These are phyloP conservation scores for Lobophora halterata DNA, from an alignment of 2,888 invertebrate species.

Conservation along the genomic window DNA sequence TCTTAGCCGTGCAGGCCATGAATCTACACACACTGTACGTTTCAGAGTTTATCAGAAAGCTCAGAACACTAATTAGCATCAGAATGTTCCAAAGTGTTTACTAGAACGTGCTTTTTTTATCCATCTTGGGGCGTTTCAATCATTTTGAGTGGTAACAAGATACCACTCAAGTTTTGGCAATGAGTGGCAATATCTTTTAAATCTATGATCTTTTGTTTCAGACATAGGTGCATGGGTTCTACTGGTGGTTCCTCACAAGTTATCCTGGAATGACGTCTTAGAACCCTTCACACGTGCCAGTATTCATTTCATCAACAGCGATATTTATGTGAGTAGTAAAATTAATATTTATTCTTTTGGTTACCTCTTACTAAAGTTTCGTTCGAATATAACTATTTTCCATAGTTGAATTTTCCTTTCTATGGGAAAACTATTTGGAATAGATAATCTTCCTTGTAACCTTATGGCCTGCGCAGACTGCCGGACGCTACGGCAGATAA, in stretches of 20 bases:
- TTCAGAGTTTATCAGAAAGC: conserved; percentile 80
- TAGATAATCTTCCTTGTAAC: too few species aligned
- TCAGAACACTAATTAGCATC: too few species aligned
- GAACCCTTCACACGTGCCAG: conserved; percentile 56
- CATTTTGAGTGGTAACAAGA: too few species aligned
- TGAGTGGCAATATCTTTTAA: background rate
- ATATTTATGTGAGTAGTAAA: conserved; percentile 56
- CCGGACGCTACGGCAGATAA: too few species aligned
- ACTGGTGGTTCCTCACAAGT: conserved; percentile 50
- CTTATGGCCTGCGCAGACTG: too few species aligned
- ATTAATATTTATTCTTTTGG: too few species aligned
- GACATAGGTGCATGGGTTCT: conserved; percentile 58
- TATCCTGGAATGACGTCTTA: conserved; percentile 51
- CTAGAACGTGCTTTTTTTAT: too few species aligned
- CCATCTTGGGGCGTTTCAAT: conserved; percentile 87
- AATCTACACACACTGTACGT: conserved; percentile 83
- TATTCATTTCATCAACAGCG: conserved; percentile 41
- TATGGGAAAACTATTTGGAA: too few species aligned
- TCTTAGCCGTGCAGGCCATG: conserved; percentile 39
- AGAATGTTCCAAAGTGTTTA: conserved; percentile 65
- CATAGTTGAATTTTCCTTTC: too few species aligned
- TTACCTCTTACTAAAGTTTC: too few species aligned
- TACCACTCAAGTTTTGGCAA: too few species aligned
- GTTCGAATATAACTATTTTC: too few species aligned
- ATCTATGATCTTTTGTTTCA: conserved; percentile 30